Percentiles rank a stretch among this genome's conserved stretches.
Evolutionary conservation across 2,113 vertebrate genomes (phyloP).

Genomic region (Sander lucioperca): DNA sequence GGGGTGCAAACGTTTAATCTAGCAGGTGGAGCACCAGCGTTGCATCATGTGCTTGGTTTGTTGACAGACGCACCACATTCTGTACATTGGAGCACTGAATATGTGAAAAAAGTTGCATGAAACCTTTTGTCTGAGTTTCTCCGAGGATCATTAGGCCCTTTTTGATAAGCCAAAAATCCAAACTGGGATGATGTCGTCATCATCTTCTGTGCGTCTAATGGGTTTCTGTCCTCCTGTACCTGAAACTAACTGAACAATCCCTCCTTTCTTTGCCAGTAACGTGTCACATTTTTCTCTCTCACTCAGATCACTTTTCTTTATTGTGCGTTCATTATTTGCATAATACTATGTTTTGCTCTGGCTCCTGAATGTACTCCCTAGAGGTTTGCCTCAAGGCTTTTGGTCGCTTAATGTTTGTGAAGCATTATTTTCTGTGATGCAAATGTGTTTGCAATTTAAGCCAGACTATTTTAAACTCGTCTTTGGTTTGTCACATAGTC

Average conservation of each 20-base stretch:
- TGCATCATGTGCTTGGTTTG: background rate
- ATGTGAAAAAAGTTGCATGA: background rate
- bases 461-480: conserved; percentile 51
- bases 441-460: conserved; percentile 52
- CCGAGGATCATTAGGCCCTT: background rate
- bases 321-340: background rate
- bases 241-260: conserved; percentile 14
- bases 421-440: conserved; percentile 41
- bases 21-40: background rate
- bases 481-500: conserved; percentile 43
- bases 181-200: background rate
- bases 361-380: background rate
- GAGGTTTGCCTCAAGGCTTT: conserved; percentile 25
- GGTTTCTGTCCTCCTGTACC: conserved; percentile 25
- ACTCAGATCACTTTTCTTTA: background rate
- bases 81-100: background rate
- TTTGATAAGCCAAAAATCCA: background rate
- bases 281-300: background rate
- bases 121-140: background rate
- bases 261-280: background rate
- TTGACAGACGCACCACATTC: background rate
- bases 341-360: background rate
- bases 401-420: conserved; percentile 2
- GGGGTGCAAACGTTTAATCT: background rate
- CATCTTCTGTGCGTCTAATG: background rate